phyloP scores from a whole-genome alignment of 2,888 invertebrate genomes.

The Hirudinaria manillensis region DNA sequence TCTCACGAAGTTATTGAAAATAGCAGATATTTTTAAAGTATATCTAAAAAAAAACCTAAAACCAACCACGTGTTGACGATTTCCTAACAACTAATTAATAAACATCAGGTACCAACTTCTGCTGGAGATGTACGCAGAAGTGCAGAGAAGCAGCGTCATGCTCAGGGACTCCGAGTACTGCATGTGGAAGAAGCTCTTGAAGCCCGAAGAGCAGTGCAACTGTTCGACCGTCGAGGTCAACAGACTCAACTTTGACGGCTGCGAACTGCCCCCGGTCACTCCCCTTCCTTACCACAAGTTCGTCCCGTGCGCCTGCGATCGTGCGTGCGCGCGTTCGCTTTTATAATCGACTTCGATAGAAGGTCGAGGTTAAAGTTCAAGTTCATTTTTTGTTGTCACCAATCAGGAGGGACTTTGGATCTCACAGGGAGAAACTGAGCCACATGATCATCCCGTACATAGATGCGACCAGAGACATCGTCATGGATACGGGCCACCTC shows the following conservation, averaged over 20 bases:
- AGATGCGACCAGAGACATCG: slow-evolving; percentile 44
- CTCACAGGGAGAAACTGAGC: slow-evolving; percentile 35
- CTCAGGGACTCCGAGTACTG: slow-evolving; percentile 42
- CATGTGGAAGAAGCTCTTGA: slow-evolving; percentile 41
- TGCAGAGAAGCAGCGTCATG: slow-evolving; percentile 37
- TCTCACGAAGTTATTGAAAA: no score
- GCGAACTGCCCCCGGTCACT: slow-evolving; percentile 40
- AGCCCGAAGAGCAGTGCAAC: slow-evolving; percentile 38
- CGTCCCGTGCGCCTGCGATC: neutral
- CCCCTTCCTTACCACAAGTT: slow-evolving; percentile 39
- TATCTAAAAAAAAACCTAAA: no score
- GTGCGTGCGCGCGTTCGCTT: no score
- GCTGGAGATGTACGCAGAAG: slow-evolving; percentile 41
- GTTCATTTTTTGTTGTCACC: neutral
- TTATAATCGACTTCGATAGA: neutral
- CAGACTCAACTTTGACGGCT: slow-evolving; percentile 40
- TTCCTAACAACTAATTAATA: no score
- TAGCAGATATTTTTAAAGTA: no score
- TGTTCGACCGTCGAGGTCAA: slow-evolving; percentile 37
- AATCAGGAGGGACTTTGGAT: slow-evolving; percentile 37
- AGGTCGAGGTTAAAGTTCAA: no score
- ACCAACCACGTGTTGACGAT: no score
- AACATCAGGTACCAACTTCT: slow-evolving; percentile 41
- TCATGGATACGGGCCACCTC: slow-evolving; percentile 47
- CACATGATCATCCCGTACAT: slow-evolving; percentile 39